phyloP scores from a whole-genome alignment of 2,113 vertebrate species.

The Bos indicus region DNA sequence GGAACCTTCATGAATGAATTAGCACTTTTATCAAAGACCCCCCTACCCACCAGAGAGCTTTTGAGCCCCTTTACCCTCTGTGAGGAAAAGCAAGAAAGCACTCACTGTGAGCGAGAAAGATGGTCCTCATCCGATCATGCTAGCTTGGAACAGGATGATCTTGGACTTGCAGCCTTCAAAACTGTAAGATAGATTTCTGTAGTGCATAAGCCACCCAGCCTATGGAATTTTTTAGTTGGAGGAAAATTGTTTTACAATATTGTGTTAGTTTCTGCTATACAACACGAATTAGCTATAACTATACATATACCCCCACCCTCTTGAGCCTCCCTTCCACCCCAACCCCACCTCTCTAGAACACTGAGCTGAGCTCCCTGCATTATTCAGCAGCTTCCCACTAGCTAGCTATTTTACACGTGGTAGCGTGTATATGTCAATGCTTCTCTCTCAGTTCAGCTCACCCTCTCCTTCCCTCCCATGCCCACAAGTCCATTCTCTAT shows the following conservation, averaged over 20 bases:
- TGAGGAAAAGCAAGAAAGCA: not conserved
- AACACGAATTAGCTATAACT: not conserved
- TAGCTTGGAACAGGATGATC: not conserved
- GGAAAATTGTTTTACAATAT: not conserved
- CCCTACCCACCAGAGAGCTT: not conserved
- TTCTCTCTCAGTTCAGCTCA: not conserved
- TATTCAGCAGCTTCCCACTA: not conserved
- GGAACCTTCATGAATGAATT: not conserved
- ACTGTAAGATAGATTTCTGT: not conserved
- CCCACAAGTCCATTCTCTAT: not conserved
- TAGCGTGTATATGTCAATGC: accelerated
- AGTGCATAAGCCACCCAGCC: not conserved
- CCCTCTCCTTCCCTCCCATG: not conserved
- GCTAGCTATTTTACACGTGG: not conserved
- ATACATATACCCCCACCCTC: not conserved
- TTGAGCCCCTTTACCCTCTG: not conserved
- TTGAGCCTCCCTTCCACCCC: not conserved
- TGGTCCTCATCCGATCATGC: not conserved
- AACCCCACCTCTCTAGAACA: not conserved
- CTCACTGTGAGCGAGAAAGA: not conserved
- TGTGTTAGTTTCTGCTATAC: not conserved
- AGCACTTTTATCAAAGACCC: not conserved
- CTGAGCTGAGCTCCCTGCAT: not conserved
- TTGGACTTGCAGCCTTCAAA: not conserved
- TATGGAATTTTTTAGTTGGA: not conserved